These are phyloP conservation scores for Acanthiza pusilla DNA, from an alignment of 2,797 vertebrate species.

Conservation along the genomic window DNA sequence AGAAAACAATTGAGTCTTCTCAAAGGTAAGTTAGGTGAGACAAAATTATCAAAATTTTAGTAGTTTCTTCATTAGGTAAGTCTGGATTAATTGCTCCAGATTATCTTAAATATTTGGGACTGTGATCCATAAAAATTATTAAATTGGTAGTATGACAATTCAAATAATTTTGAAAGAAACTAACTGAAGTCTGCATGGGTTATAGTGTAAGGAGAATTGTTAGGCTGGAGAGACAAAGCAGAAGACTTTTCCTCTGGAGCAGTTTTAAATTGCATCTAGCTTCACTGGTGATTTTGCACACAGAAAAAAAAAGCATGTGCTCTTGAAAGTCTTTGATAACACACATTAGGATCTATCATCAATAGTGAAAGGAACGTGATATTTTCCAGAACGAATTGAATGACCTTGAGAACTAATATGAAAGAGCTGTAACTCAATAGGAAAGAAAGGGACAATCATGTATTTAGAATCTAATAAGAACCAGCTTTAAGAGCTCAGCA, in stretches of 20 bases:
- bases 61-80: not conserved
- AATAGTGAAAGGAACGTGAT: not conserved
- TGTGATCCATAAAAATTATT: not conserved
- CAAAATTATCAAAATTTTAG: not conserved
- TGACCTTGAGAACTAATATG: not conserved
- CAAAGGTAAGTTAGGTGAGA: not conserved
- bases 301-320: not conserved
- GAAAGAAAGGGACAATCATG: not conserved
- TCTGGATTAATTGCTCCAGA: not conserved
- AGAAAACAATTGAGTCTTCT: not conserved
- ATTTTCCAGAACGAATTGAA: not conserved
- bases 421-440: not conserved
- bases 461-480: not conserved
- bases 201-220: not conserved
- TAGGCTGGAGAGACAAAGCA: not conserved
- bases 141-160: not conserved
- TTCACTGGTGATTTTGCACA: not conserved
- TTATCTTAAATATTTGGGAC: not conserved
- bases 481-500: not conserved
- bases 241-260: not conserved
- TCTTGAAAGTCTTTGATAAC: not conserved
- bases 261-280: not conserved
- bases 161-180: not conserved
- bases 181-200: not conserved
- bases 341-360: not conserved